Evolutionary conservation across 2,888 invertebrate species (phyloP).

Genomic region (Pomacea canaliculata): DNA sequence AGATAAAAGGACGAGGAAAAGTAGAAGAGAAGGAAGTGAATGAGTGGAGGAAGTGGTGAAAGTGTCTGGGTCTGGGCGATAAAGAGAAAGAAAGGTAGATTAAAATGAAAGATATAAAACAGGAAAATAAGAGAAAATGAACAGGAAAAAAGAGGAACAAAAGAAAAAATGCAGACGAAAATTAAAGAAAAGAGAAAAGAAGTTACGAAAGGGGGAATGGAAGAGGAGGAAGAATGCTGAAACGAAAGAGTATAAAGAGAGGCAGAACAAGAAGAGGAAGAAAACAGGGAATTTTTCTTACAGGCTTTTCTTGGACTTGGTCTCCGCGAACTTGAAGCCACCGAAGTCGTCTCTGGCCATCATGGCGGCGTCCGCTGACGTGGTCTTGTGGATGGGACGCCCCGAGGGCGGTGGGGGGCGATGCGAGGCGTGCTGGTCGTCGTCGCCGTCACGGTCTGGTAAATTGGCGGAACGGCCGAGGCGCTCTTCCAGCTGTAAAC

Average conservation of each 20-base stretch:
- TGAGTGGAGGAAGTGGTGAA: neutral
- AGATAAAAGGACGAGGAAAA: neutral
- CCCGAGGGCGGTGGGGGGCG: slow-evolving; percentile 27
- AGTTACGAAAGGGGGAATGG: neutral
- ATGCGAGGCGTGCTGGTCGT: slow-evolving; percentile 2
- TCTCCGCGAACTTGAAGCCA: slow-evolving; percentile 30
- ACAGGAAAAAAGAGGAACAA: neutral
- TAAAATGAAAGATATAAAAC: neutral
- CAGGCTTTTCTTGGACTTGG: slow-evolving; percentile 51
- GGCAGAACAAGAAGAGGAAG: no score
- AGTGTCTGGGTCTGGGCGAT: no score
- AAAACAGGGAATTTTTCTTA: slow-evolving; percentile 30
- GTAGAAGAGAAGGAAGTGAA: neutral
- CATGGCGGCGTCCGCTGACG: slow-evolving; percentile 57
- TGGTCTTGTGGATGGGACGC: slow-evolving; percentile 54
- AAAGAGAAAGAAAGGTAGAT: no score
- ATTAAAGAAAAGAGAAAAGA: neutral
- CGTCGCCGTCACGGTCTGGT: neutral
- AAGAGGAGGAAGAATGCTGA: neutral
- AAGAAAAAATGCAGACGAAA: neutral
- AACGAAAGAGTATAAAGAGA: no score
- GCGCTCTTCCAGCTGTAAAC: slow-evolving; percentile 19
- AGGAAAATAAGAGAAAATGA: neutral
- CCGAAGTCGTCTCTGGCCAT: slow-evolving; percentile 48
- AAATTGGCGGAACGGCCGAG: neutral